Evolutionary conservation across 2,113 vertebrate genomes (phyloP), one percentile per base, ranked within the genome.

Genomic region (Nothocercus nigrocapillus): DNA sequence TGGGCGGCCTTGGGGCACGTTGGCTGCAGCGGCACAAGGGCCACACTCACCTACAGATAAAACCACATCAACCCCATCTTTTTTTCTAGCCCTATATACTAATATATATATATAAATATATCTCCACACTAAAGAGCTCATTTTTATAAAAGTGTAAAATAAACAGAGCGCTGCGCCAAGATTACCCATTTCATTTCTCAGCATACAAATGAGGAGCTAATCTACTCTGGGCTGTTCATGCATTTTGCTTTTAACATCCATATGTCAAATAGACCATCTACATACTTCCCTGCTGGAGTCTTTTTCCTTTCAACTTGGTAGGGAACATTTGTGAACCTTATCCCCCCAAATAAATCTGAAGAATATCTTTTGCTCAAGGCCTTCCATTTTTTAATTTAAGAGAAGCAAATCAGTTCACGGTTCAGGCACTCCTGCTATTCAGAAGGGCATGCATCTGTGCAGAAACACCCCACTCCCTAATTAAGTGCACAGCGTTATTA

Each of bases 261-360:
- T 98, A 98, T 97, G 97, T 96, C 91, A 85, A 94, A 59, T 68
- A 81, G 96, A 80, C 80, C 88, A 95, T 97, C 96, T 89, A 91
- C 73, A 80, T 62, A 91, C 59, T 83, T 97, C 95, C 93, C 91
- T 96, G 91, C 92, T 97, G 90, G 95, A 97, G 84, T 67, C 97
- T 86, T 56, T 77, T 95, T 40, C 92, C 91, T 97, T 97, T 97
- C 93, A 97, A 96, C 95, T 97, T 97, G 90, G 93, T 88, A 95
- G 96, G 96, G 90, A 94, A 95, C 97, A 97, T 94, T 96, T 98
- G 83, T 93, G 93, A 96, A 97, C 90, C 85, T 97, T 96, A 96
- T 96, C 96, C 86, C 67, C 82, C 83, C 69, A 90, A 95, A 97
- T 95, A 95, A 97, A 96, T 96, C 96, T 97, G 67, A 94, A 91